Evolutionary conservation across 35 echinoderm and acorn worm genomes (phyloP), one percentile per base, ranked within the genome.

Genomic region (Strongylocentrotus purpuratus): DNA sequence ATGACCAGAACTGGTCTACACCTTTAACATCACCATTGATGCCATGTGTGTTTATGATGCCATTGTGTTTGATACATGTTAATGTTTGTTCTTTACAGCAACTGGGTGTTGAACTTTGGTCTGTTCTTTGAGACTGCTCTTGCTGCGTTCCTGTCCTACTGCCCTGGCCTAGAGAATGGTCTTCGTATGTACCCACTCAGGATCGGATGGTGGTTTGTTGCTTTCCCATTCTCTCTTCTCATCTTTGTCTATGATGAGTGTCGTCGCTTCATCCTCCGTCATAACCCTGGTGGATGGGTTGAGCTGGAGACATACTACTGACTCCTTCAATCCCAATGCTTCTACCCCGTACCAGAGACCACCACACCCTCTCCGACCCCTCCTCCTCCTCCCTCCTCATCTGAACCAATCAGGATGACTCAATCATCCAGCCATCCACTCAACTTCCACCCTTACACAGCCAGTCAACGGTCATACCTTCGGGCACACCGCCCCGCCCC

Each of bases 241-340:
- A 98, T 98, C 97, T 99, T 99, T 86, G 78, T 99, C 87, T 99
- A 99, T 48, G 98, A 99, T 61, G 98, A 99, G 89, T 97, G 98
- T 94, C 97, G 98, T 46, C 97, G 98, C 18, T 98, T 98, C 97
- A 92, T 98, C 92, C 91, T 99, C 18, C 94, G 98, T 86, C 96
- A 94, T 59, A 97, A 97, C 86, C 98, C 98, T 31, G 97, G 98
- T 48, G 98, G 98, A 31, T 99, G 96, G 95, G 97, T 99, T 7
- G 98, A 99, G 94, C 31, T 92, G 14, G 98, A 99, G 50, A 99
- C 98, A 46, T 99, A 99, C 96, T 99, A 99, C 61, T 99, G 96
- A 96, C 88, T 88, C 12, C 71, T 47, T 31, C 45, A 46, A 47
- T 31, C 94, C 94, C 91, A 93, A 93, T 93, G 91, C 91, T 58